Conservation (phyloP, 2,797 vertebrate genomes). For the Halcyon badia region DNA sequence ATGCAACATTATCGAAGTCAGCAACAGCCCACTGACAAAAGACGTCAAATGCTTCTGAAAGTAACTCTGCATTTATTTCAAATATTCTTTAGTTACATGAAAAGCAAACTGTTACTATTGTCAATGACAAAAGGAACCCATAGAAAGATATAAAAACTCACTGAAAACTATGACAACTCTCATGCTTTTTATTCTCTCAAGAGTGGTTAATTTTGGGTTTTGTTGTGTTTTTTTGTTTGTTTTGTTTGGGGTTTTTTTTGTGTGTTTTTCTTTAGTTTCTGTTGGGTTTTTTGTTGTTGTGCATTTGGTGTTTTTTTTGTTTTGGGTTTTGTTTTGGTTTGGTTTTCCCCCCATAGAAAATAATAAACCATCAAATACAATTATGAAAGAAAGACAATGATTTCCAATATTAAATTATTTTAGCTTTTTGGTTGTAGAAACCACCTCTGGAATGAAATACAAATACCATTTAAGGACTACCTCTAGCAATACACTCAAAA, state of each 20-base stretch:
- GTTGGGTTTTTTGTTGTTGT: too few species aligned
- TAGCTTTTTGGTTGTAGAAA: not conserved
- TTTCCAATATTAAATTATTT: not conserved
- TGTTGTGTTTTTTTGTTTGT: too few species aligned
- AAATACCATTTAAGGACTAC: not conserved
- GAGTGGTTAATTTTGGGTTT: not conserved
- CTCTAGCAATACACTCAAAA: not conserved
- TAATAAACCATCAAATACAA: not conserved
- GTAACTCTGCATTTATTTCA: conserved; percentile 10
- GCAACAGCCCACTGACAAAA: conserved; percentile 2
- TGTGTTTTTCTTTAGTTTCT: too few species aligned
- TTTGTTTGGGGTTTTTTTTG: not conserved
- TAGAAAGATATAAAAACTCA: not conserved
- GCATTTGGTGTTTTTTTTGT: too few species aligned
- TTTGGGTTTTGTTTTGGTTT: too few species aligned
- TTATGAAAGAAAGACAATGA: not conserved
- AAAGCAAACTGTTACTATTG: not conserved
- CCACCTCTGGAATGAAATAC: not conserved
- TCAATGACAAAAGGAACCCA: not conserved
- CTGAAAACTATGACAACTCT: not conserved
- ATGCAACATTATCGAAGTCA: not conserved
- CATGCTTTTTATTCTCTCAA: not conserved
- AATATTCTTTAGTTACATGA: not conserved
- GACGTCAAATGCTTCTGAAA: conserved; percentile 10
- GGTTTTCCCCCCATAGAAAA: not conserved